phyloP scores from a whole-genome alignment of 2,113 vertebrate species.

The Paraplagusia blochii region DNA sequence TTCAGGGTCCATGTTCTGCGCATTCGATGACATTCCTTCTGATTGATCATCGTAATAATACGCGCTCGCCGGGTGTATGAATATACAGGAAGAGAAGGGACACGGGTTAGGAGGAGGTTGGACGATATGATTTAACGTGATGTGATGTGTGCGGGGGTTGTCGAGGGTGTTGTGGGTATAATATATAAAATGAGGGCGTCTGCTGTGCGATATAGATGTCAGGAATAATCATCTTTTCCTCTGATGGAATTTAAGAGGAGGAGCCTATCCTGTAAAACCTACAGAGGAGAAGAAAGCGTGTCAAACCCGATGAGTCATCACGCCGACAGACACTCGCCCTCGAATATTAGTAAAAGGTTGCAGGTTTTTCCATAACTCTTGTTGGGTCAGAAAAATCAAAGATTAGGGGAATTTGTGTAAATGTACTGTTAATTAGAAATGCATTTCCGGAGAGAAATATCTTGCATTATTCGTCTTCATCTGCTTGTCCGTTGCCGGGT shows the following conservation, averaged over 20 bases:
- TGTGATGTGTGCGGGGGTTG: slow-evolving; percentile 20
- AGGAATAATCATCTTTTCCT: slow-evolving; percentile 10
- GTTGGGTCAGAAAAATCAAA: no score
- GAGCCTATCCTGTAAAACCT: neutral
- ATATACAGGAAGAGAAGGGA: slow-evolving; percentile 21
- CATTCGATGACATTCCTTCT: slow-evolving; percentile 51
- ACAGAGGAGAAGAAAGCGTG: neutral
- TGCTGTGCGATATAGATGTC: slow-evolving; percentile 2
- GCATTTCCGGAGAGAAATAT: no score
- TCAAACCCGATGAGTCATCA: no score
- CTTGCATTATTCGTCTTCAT: no score
- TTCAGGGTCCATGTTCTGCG: slow-evolving; percentile 32
- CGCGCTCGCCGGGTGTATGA: slow-evolving; percentile 13
- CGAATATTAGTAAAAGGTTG: no score
- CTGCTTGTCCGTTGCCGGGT: no score
- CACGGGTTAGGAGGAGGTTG: slow-evolving; percentile 9
- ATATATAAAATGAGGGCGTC: slow-evolving; percentile 12
- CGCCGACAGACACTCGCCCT: no score
- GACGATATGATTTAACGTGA: slow-evolving; percentile 50
- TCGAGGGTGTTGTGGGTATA: slow-evolving; percentile 3
- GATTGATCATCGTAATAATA: slow-evolving; percentile 67
- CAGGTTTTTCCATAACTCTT: no score
- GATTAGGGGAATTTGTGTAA: no score
- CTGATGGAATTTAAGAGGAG: neutral
- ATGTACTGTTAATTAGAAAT: no score